Base-by-base conservation (phyloP, 2,888 invertebrate genomes). In the Caenorhabditis sp. region DNA sequence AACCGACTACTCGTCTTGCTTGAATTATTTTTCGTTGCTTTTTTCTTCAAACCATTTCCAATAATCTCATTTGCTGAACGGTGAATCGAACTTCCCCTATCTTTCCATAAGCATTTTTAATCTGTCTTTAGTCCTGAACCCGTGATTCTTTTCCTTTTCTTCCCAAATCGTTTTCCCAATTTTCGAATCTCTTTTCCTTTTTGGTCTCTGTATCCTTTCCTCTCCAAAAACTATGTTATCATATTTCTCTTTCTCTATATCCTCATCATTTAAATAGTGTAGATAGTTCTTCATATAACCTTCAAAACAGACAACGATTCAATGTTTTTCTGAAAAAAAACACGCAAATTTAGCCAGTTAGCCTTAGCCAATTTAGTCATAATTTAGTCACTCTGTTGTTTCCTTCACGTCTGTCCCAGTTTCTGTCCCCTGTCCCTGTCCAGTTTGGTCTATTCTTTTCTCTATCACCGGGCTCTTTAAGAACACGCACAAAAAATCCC, bases 1-100 rank as follows among this genome's bases (percentile, higher is more conserved):
- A 86, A 49, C 85, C 86, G 12, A 44, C 84, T 22, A 54, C 82
- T 31, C 79, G 85, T 47, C 49, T 61, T n/a, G 68, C 68, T 28
- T 82, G 70, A 74, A n/a, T 7, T 19, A 22, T 49, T 31, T 10
- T 28, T 44, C 28, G 8, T 16, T 24, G n/a, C 58, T 49, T 51
- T 54, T 49, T 7, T 35, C 6, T 47, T 51, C 14, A 14, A 12
- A 28, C 24, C 31, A 19, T 19, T 41, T 8, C 24, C 28, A 38
- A 66, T 51, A 69, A 54, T 69, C 69, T 69, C 44, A 70, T 58
- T n/a, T 70, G 58, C 58, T 44, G 44, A 70, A 70, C 58, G 70
- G 70, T 70, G 70, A 70, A 49, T 69, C 58, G 44, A 2, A 41
- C 19, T 47, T 61, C 47, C 16, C 44, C 19, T 70, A 26, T 72